phyloP scores from a whole-genome alignment of 1,140 invertebrate species.

The Phymastichus coffea region DNA sequence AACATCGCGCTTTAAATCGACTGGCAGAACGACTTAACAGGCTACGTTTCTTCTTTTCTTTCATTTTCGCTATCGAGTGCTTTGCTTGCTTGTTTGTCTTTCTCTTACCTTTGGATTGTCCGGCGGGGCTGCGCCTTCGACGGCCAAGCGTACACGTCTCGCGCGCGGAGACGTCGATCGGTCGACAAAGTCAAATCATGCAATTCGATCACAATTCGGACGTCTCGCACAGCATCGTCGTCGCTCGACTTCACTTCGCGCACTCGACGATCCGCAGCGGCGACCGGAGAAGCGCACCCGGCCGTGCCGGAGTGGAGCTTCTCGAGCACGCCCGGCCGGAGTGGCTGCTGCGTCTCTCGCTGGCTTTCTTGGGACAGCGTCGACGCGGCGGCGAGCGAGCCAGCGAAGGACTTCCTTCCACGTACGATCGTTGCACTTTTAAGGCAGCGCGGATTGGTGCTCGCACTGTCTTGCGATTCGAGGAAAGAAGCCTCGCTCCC shows the following conservation, averaged over 20 bases:
- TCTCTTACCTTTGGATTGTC: conserved; percentile 11
- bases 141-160: background rate
- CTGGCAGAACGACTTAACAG: background rate
- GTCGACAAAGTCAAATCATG: background rate
- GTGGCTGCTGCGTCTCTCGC: too few species aligned
- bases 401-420: conserved; percentile 27
- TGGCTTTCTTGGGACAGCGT: background rate
- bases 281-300: too few species aligned
- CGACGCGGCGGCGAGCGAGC: background rate
- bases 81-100: too few species aligned
- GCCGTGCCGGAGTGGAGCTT: too few species aligned
- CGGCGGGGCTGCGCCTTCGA: background rate
- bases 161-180: background rate
- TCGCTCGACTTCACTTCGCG: conserved; percentile 3
- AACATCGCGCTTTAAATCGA: conserved; percentile 2
- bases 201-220: too few species aligned
- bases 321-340: too few species aligned
- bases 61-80: background rate
- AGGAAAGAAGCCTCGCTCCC: conserved; percentile 13
- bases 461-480: background rate
- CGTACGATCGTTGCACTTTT: conserved; percentile 25
- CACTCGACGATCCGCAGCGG: background rate
- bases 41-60: background rate
- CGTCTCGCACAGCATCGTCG: background rate
- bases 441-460: conserved; percentile 8